Conservation (phyloP, 2,888 invertebrate genomes). For the Agrotis clavis region DNA sequence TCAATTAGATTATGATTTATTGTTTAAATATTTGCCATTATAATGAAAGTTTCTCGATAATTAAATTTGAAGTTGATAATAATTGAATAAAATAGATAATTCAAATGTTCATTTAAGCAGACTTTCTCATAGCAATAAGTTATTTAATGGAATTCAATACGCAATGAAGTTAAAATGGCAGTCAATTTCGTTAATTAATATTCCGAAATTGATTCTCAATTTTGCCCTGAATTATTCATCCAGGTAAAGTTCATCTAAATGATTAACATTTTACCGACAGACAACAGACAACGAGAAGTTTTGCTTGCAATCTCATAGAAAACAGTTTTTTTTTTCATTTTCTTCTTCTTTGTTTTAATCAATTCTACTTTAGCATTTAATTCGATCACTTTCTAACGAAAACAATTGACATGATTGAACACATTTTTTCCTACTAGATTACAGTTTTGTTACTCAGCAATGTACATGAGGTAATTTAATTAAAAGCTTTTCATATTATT, state of each 20-base stretch:
- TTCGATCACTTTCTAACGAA: slow-evolving; percentile 5
- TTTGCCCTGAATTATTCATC: slow-evolving; percentile 49
- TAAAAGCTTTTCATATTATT: background rate
- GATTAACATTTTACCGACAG: slow-evolving; percentile 33
- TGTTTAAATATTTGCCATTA: too few species aligned
- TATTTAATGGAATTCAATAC: slow-evolving; percentile 10
- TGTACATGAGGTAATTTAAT: background rate
- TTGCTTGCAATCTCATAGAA: too few species aligned
- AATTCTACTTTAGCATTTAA: background rate
- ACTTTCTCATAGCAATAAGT: slow-evolving; percentile 23
- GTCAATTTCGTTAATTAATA: slow-evolving; percentile 53
- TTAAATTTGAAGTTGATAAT: background rate
- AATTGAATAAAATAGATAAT: too few species aligned
- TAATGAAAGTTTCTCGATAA: background rate
- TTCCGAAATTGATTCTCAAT: slow-evolving; percentile 57
- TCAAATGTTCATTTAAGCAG: background rate
- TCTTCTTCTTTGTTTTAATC: background rate
- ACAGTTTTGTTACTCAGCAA: too few species aligned
- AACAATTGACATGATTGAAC: background rate
- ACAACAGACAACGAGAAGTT: background rate
- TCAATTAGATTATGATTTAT: too few species aligned
- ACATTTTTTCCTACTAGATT: background rate
- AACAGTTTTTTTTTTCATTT: background rate
- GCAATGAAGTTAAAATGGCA: slow-evolving; percentile 37
- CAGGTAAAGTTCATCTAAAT: slow-evolving; percentile 32